Percentiles rank a stretch among this genome's conserved stretches.
These are phyloP conservation scores for Drosophila anomalata DNA, from an alignment of 2,888 invertebrate species.

Conservation along the genomic window DNA sequence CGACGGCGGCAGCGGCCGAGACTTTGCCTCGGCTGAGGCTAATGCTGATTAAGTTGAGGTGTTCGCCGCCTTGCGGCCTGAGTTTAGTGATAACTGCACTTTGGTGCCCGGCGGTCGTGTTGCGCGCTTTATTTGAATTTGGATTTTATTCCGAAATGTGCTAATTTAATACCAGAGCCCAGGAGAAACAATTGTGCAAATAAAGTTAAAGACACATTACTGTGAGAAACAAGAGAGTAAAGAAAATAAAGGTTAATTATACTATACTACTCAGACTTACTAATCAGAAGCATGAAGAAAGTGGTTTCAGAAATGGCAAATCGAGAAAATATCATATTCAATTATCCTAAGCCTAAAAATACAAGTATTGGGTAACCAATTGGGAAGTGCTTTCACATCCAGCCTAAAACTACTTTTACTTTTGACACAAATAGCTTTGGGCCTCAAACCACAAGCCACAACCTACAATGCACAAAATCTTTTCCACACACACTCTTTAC, in stretches of 20 bases:
- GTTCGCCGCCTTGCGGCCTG: constrained; percentile 29
- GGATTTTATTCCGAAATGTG: constrained; percentile 10
- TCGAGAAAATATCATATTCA: background rate
- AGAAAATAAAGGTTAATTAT: background rate
- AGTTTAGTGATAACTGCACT: constrained; percentile 64
- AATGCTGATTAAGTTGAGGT: constrained; percentile 59
- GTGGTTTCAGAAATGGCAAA: background rate
- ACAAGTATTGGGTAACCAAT: background rate
- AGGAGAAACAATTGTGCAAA: constrained; percentile 4
- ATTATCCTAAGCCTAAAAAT: too few relatives aligned
- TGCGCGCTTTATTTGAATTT: constrained; percentile 19
- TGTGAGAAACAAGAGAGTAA: background rate
- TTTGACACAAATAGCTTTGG: constrained; percentile 3
- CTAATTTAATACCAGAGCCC: constrained; percentile 5
- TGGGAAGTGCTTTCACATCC: constrained; percentile 18
- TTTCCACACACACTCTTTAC: background rate
- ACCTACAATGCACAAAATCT: background rate
- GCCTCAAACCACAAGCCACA: background rate
- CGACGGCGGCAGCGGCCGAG: constrained; percentile 15
- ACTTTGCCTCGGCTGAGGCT: constrained; percentile 13
- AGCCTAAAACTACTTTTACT: constrained; percentile 20
- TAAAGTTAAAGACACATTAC: background rate
- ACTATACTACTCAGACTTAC: background rate
- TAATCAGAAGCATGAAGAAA: background rate
- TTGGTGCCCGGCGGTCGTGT: constrained; percentile 45